A percentile compares a stretch with the other conserved stretches of the same genome.
These are phyloP conservation scores for Torymus texanus DNA, from an alignment of 2,888 invertebrate genomes.

Conservation along the genomic window DNA sequence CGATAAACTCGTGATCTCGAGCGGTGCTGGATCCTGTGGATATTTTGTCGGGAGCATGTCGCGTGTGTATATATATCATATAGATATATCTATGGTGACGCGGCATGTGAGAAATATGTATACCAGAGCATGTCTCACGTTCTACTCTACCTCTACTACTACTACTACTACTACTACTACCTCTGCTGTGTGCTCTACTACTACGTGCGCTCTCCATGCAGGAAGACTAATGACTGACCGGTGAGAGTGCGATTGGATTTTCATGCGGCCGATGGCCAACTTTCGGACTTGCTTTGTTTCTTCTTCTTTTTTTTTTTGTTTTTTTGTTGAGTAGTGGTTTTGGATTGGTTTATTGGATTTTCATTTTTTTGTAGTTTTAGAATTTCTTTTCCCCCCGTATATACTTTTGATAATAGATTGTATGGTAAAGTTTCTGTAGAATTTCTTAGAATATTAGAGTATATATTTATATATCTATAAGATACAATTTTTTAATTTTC, in stretches of 20 bases:
- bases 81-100: neutral
- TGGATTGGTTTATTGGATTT: no score
- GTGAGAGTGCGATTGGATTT: constrained; percentile 55
- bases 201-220: constrained; percentile 6
- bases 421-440: no score
- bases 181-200: constrained; percentile 18
- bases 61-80: constrained; percentile 5
- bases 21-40: constrained; percentile 49
- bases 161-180: constrained; percentile 21
- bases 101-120: constrained; percentile 47
- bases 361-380: neutral
- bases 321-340: no score
- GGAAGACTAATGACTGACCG: constrained; percentile 53
- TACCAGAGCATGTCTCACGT: constrained; percentile 52
- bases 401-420: no score
- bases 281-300: constrained; percentile 18
- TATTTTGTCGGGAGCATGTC: constrained; percentile 50
- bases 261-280: neutral
- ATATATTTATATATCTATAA: no score
- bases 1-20: neutral
- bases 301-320: constrained; percentile 14
- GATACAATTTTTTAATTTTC: no score
- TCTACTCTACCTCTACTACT: constrained; percentile 38
- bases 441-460: no score
- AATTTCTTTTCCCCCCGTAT: no score